Base-by-base conservation (phyloP, 2,888 invertebrate species). In the Drepana falcataria region DNA sequence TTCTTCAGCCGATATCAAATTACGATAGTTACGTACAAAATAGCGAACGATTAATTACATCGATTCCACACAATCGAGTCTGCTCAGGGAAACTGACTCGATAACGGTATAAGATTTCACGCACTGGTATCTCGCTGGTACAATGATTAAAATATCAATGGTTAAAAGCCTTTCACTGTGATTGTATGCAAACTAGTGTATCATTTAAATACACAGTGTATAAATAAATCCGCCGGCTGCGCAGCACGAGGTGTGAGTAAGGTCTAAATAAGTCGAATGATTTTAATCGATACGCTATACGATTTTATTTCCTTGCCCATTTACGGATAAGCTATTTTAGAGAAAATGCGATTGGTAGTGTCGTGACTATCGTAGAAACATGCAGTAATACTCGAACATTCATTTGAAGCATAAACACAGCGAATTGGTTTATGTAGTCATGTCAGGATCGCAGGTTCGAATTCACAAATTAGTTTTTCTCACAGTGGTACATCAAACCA, bases 111-210 rank as follows among this genome's bases (percentile, higher is more conserved):
- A 84, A 79, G 83, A 80, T 86, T 85, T 81, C 81, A 78, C 79
- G 77, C 76, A 65, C 69, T 75, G 75, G 81, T 81, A 83, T 81
- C 75, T 75, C 67, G 71, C 64, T 66, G 67, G 69, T 71, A 70
- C 65, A 64, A 59, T 76, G 83, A 89, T 89, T 89, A 89, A 85
- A 88, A 85, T 87, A 87, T 87, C 87, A 85, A 82, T 82, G 75
- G 75, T 66, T 64, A 55, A 51, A 44, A 44, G 64, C 62, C 88
- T 90, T 90, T 90, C 88, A 76, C 87, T 73, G 63, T 82, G 83
- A 87, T 90, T 90, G 89, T 89, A 89, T 87, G 87, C 90, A 83
- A 89, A 90, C 79, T 78, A 81, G 71, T 73, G 71, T 72, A 71
- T 69, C 75, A 72, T 74, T 76, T 74, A 72, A 75, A 77, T 73